Evolutionary conservation across 2,113 vertebrate species (phyloP).

Genomic region (Oostethus manadensis): DNA sequence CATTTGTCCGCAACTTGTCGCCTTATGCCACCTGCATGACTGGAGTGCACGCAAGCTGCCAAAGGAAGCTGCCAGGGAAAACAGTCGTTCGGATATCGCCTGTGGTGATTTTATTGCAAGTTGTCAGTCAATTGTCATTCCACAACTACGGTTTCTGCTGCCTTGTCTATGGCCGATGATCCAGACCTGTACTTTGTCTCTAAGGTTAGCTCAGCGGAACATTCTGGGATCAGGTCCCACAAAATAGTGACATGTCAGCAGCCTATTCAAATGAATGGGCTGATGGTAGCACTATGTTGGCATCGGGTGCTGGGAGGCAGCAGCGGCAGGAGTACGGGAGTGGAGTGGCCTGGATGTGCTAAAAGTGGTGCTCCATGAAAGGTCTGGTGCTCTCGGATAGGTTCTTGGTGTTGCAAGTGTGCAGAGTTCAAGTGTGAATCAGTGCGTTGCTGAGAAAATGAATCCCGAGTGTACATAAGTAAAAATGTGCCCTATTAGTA

Average conservation of each 20-base stretch:
- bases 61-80: no score
- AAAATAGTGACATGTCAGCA: conserved; percentile 78
- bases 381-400: conserved; percentile 37
- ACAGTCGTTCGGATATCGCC: no score
- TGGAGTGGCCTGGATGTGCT: conserved; percentile 32
- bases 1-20: no score
- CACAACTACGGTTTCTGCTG: conserved; percentile 13
- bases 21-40: no score
- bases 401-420: conserved; percentile 4
- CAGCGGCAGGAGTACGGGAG: conserved; percentile 1
- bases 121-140: no score
- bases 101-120: no score
- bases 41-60: no score
- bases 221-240: conserved; percentile 74
- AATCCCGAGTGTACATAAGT: neutral
- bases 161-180: conserved; percentile 28
- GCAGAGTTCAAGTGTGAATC: neutral
- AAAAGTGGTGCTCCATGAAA: conserved; percentile 57
- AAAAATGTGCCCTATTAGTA: no score
- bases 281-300: conserved; percentile 72
- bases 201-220: conserved; percentile 70
- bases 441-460: neutral
- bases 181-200: conserved; percentile 53
- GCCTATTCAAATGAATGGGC: conserved; percentile 73
- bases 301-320: conserved; percentile 26